Evolutionary conservation across 2,113 vertebrate species (phyloP).

Genomic region (Melanerpes aurifrons): DNA sequence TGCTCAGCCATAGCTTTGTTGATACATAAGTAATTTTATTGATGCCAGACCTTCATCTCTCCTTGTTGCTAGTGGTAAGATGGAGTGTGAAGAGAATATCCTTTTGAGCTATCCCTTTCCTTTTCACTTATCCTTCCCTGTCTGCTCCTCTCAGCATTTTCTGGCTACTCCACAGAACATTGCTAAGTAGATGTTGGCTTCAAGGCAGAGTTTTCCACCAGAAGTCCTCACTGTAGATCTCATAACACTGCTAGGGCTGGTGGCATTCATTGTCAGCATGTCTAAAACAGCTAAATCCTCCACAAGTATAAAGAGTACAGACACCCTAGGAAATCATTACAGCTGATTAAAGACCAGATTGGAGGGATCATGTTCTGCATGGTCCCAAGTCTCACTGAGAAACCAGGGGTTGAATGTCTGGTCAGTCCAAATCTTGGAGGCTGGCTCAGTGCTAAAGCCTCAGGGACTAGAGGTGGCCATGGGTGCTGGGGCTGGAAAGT

Average conservation of each 20-base stretch:
- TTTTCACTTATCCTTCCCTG: background rate
- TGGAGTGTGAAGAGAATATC: background rate
- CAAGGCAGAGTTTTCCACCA: background rate
- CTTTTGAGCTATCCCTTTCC: background rate
- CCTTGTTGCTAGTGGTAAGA: background rate
- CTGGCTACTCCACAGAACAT: background rate
- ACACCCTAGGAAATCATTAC: background rate
- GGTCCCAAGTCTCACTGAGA: background rate
- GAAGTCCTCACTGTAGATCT: background rate
- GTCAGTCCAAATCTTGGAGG: fast-evolving
- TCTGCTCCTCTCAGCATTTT: background rate
- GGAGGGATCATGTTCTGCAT: background rate
- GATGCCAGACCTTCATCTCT: background rate
- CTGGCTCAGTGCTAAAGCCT: background rate
- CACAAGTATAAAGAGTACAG: background rate
- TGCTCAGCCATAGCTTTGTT: background rate
- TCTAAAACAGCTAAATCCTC: background rate
- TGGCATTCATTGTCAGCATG: background rate
- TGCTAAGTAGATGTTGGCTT: background rate
- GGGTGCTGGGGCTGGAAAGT: constrained; percentile 38
- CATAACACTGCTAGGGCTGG: background rate
- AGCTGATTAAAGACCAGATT: background rate
- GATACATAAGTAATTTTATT: background rate
- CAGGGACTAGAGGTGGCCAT: background rate
- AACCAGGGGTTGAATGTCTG: background rate